Evolutionary conservation across 2,113 vertebrate genomes (phyloP).

Genomic region (Dicerorhinus sumatrensis): DNA sequence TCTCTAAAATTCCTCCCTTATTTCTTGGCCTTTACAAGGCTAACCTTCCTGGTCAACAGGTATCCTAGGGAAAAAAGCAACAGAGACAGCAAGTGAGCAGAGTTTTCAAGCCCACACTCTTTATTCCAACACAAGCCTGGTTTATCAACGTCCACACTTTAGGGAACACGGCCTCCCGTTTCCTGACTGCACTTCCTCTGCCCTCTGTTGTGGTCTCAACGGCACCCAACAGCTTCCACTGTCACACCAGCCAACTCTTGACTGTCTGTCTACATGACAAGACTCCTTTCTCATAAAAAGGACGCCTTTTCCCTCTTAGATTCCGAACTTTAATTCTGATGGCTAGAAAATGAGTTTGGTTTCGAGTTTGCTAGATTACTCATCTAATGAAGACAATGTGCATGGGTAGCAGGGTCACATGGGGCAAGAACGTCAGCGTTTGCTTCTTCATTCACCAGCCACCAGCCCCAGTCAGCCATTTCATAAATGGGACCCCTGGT

Average conservation of each 20-base stretch:
- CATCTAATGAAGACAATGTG: not conserved
- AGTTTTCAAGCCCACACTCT: not conserved
- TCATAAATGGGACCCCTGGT: not conserved
- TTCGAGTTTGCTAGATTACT: not conserved
- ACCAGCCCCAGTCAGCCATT: not conserved
- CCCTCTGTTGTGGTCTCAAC: not conserved
- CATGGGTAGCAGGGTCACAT: not conserved
- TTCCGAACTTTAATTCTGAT: not conserved
- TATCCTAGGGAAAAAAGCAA: not conserved
- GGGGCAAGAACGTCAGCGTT: not conserved
- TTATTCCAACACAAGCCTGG: not conserved
- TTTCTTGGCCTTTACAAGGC: not conserved
- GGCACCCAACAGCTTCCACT: not conserved
- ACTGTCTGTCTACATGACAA: not conserved
- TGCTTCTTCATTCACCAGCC: not conserved
- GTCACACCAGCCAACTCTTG: not conserved
- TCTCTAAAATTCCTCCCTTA: not conserved
- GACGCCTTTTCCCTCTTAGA: not conserved
- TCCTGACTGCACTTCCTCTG: not conserved
- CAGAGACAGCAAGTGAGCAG: not conserved
- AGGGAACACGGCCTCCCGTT: not conserved
- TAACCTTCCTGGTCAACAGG: not conserved
- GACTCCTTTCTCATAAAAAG: not conserved
- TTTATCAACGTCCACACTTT: not conserved
- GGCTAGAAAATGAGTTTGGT: not conserved